Evolutionary conservation across 2,888 invertebrate genomes (phyloP).

Genomic region (Rugalucina vietnamica): DNA sequence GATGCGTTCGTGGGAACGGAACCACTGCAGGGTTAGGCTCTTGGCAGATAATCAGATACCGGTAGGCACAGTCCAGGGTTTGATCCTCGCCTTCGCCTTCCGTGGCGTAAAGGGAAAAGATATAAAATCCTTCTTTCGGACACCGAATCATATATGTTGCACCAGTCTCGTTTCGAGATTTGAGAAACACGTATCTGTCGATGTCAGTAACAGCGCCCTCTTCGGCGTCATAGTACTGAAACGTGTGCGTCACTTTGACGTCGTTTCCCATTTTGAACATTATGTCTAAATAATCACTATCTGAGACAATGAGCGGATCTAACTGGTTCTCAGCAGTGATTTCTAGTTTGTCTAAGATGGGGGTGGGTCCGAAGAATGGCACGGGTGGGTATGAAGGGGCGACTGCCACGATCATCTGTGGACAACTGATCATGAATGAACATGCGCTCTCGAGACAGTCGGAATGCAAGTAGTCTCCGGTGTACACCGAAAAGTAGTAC

Average conservation of each 20-base stretch:
- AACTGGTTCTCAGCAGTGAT: constrained; percentile 72
- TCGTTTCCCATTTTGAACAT: constrained; percentile 75
- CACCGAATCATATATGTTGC: constrained; percentile 81
- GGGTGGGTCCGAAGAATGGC: constrained; percentile 80
- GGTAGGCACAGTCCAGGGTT: constrained; percentile 78
- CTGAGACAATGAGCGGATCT: constrained; percentile 78
- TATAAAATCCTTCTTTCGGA: constrained; percentile 81
- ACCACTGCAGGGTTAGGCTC: constrained; percentile 73
- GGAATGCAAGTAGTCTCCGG: constrained; percentile 80
- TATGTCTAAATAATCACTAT: constrained; percentile 79
- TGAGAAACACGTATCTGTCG: constrained; percentile 79
- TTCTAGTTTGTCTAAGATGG: constrained; percentile 75
- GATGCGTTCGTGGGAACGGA: constrained; percentile 79
- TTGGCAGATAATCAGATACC: constrained; percentile 81
- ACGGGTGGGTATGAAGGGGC: constrained; percentile 79
- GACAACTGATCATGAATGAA: constrained; percentile 79
- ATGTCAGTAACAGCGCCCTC: constrained; percentile 77
- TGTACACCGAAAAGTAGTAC: constrained; percentile 84
- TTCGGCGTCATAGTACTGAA: constrained; percentile 78
- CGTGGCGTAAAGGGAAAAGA: constrained; percentile 80
- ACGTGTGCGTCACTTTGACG: constrained; percentile 79
- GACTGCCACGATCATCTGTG: constrained; percentile 69
- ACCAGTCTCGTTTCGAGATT: constrained; percentile 76
- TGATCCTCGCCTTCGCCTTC: constrained; percentile 62
- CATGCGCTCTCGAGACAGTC: constrained; percentile 82